Conservation (phyloP, 1,140 invertebrate genomes). For the Lamellibrachia luymesi region DNA sequence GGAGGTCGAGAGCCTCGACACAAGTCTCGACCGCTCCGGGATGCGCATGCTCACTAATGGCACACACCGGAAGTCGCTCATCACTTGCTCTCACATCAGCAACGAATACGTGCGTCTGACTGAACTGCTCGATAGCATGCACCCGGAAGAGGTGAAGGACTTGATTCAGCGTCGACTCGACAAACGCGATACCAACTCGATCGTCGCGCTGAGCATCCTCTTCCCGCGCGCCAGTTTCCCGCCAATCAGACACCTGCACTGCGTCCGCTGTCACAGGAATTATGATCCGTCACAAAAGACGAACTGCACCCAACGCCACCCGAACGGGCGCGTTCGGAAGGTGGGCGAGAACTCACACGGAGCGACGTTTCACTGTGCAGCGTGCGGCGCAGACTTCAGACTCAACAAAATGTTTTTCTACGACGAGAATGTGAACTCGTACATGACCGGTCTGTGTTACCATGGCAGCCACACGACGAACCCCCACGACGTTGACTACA, state of each 20-base stretch:
- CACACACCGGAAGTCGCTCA: slow-evolving; percentile 4
- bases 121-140: background rate
- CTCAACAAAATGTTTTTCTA: background rate
- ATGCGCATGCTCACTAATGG: background rate
- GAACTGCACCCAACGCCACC: slow-evolving; percentile 5
- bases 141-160: background rate
- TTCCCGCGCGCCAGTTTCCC: slow-evolving; percentile 10
- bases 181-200: slow-evolving; percentile 6
- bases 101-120: slow-evolving; percentile 12
- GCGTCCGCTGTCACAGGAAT: slow-evolving; percentile 13
- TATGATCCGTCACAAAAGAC: slow-evolving; percentile 9
- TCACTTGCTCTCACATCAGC: background rate
- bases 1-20: slow-evolving; percentile 2
- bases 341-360: background rate
- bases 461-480: slow-evolving; percentile 13
- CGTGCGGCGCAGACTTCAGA: background rate
- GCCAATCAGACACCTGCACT: slow-evolving; percentile 3
- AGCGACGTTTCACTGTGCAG: background rate
- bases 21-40: background rate
- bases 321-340: slow-evolving; percentile 6
- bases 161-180: background rate
- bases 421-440: slow-evolving; percentile 10
- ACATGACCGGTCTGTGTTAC: slow-evolving; percentile 6
- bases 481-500: slow-evolving; percentile 7
- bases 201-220: slow-evolving; percentile 8